A percentile compares a stretch with the other conserved stretches of the same genome.
Evolutionary conservation across 2,113 vertebrate genomes (phyloP).

Genomic region (Xenotilapia caudafasciata): DNA sequence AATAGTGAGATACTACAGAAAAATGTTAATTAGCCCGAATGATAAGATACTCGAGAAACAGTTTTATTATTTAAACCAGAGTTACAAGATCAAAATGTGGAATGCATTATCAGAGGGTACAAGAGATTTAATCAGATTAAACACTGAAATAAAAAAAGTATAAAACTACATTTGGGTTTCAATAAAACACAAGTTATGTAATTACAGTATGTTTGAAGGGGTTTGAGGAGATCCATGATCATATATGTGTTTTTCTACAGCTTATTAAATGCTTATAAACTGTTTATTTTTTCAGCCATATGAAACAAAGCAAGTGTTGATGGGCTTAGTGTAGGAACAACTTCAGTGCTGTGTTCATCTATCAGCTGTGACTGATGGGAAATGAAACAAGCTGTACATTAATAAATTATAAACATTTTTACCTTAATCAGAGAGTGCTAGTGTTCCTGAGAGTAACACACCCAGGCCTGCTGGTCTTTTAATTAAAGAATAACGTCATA

Average conservation of each 20-base stretch:
- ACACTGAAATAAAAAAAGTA: background rate
- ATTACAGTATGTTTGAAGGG: background rate
- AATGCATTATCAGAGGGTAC: no score
- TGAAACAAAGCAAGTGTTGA: background rate
- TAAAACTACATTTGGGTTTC: background rate
- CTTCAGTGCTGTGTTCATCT: background rate
- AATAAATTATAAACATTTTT: background rate
- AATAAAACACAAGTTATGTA: background rate
- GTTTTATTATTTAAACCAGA: background rate
- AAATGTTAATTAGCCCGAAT: background rate
- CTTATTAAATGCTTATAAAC: background rate
- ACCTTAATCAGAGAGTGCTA: background rate
- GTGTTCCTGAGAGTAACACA: background rate
- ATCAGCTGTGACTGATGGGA: background rate
- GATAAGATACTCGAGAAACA: background rate
- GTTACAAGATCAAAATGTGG: background rate
- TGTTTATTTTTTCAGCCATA: background rate
- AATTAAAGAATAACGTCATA: rapidly evolving
- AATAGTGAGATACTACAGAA: background rate
- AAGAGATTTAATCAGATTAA: background rate
- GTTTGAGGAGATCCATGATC: background rate
- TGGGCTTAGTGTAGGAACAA: background rate
- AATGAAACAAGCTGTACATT: background rate
- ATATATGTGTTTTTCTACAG: background rate
- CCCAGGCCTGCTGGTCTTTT: background rate